Percentiles rank a stretch among this genome's conserved stretches.
Evolutionary conservation across 2,797 vertebrate species (phyloP).

Genomic region (Sebastes hubbsi): DNA sequence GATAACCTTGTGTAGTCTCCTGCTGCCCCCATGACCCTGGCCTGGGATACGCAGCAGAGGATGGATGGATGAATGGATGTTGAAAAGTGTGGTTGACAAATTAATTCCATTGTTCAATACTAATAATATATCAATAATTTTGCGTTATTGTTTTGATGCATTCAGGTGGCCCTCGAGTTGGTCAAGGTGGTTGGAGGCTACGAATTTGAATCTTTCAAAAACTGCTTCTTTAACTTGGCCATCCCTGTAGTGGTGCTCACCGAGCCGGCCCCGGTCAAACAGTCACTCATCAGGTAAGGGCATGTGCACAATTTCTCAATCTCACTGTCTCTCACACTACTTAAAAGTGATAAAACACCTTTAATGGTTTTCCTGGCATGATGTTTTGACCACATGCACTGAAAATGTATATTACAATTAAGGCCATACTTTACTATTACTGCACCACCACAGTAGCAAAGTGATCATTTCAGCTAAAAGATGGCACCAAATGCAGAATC

Average conservation of each 20-base stretch:
- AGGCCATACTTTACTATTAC: not conserved
- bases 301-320: not conserved
- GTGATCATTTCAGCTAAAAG: not conserved
- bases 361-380: not conserved
- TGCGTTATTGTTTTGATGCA: not conserved
- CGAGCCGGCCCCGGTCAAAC: conserved; percentile 91
- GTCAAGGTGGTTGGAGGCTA: conserved; percentile 92
- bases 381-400: not conserved
- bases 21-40: not conserved
- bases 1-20: not conserved
- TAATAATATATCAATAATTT: not conserved
- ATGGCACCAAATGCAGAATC: not conserved
- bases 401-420: not conserved
- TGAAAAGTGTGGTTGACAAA: not conserved
- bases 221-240: conserved; percentile 98
- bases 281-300: conserved; percentile 90
- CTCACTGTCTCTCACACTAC: too few species aligned
- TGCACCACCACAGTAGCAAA: not conserved
- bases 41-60: not conserved
- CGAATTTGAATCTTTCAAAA: conserved; percentile 91
- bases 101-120: not conserved
- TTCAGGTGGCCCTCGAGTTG: conserved; percentile 93
- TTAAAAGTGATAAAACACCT: not conserved
- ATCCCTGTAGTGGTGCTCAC: conserved; percentile 96
- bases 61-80: not conserved